Percentiles rank a stretch among this genome's conserved stretches.
Evolutionary conservation across 2,797 vertebrate species (phyloP).

Genomic region (Furcifer pardalis): DNA sequence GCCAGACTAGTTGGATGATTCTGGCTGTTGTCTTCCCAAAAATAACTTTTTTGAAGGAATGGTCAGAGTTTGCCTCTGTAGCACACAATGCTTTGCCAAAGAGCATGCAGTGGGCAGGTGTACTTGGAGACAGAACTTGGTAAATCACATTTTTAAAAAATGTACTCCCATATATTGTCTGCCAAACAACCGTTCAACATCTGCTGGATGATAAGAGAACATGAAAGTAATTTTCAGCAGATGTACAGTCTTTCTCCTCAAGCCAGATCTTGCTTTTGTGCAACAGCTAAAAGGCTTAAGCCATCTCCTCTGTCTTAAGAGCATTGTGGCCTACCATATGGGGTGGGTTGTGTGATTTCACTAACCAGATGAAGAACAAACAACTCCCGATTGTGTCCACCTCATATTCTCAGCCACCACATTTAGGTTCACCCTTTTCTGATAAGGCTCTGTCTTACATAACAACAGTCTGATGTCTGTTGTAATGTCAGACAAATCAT

Average conservation of each 20-base stretch:
- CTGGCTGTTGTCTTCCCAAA: no score
- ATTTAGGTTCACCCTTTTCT: background rate
- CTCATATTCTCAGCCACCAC: background rate
- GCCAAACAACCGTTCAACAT: background rate
- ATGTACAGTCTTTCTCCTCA: background rate
- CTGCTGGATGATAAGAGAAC: background rate
- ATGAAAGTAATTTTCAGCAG: background rate
- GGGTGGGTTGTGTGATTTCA: background rate
- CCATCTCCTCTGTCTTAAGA: no score
- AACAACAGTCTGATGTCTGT: background rate
- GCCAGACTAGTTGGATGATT: no score
- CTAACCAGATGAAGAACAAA: background rate
- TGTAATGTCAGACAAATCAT: background rate
- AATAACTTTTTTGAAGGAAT: background rate
- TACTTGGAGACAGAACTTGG: background rate
- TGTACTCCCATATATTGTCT: background rate
- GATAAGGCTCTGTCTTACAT: no score
- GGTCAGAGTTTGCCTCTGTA: background rate
- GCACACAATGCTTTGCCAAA: background rate
- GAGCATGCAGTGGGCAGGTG: background rate
- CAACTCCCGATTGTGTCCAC: background rate
- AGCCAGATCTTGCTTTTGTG: background rate
- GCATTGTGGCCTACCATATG: no score
- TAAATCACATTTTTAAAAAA: no score
- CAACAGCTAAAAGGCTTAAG: background rate